Conservation (phyloP, 2,797 vertebrate species). For the Pitangus sulphuratus region DNA sequence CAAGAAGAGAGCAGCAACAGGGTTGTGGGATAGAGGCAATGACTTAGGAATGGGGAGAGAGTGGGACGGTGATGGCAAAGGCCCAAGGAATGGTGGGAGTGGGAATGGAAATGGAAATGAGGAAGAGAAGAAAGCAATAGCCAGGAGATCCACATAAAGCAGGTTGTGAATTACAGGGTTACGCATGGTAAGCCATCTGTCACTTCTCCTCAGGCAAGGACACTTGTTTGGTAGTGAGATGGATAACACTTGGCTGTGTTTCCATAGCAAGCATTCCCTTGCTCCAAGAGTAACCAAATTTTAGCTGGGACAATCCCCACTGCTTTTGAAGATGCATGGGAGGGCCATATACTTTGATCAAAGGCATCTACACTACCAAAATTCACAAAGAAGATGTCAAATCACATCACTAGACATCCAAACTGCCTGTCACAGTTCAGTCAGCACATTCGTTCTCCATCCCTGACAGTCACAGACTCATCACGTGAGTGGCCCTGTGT, state of each 20-base stretch:
- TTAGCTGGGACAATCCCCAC: not conserved
- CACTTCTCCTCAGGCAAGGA: constrained; percentile 33
- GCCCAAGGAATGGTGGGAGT: constrained; percentile 41
- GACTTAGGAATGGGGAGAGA: not conserved
- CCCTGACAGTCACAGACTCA: not conserved
- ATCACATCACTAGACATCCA: constrained; percentile 26
- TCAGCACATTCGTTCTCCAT: constrained; percentile 10
- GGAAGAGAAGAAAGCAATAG: constrained; percentile 44
- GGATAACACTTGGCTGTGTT: constrained; percentile 41
- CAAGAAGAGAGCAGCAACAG: not conserved
- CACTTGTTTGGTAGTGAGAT: constrained; percentile 19
- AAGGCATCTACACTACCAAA: constrained; percentile 16
- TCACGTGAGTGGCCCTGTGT: not conserved
- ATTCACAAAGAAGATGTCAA: constrained; percentile 61
- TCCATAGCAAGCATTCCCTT: not conserved
- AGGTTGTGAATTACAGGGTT: constrained; percentile 60
- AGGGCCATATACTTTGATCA: constrained; percentile 45
- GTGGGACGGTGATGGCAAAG: constrained; percentile 53
- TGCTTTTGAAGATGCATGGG: constrained; percentile 21
- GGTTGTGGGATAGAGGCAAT: not conserved
- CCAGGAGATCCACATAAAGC: constrained; percentile 59
- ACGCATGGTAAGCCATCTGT: constrained; percentile 61
- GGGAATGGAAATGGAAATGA: constrained; percentile 68
- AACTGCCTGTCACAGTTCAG: constrained; percentile 49
- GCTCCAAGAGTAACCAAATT: constrained; percentile 30